Base-by-base conservation (phyloP, 2,888 invertebrate genomes). In the Tiphia femorata region DNA sequence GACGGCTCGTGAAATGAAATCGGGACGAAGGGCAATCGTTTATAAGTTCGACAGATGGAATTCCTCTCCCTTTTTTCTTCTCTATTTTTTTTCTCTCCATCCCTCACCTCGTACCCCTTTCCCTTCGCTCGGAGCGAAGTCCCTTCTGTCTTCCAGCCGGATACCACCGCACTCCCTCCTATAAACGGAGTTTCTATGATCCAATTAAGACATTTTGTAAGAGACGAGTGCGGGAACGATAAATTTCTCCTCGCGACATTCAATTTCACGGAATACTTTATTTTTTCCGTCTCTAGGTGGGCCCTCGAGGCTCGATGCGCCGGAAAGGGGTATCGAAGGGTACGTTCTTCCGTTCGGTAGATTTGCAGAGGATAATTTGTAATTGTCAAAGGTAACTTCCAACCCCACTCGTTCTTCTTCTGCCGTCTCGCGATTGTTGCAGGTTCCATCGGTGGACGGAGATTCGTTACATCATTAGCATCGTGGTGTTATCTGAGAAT, bases 1-100 rank as follows among this genome's bases (percentile, higher is more conserved):
- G 75, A 73, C 75, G 77, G 72, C 56, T 74, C 74, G 78, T 76
- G 78, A 79, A 79, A 79, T 79, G 75, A 77, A 77, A 76, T 75
- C 64, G 68, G 62, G 42, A 67, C 51, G 68, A 64, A 62, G 57
- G 41, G 54, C 63, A 67, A 76, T 78, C 75, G 73, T 78, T 78
- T 77, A 74, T 75, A 77, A 72, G 72, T 75, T 76, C 74, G 73
- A 74, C 73, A 67, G 72, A 67, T 60, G 63, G 64, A 69, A 69
- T 69, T 69, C 64, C 47, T 46, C 58, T 58, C 55, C 49, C 17
- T 47, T 42, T 30, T 44, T 33, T 40, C 37, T 48, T 37, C 23
- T 19, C 17, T 40, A 43, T 27, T 47, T 37, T 42, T 43, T 43
- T 30, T 49, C 42, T 40, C 12, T 14, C 23, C 21, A 20, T 42